Evolutionary conservation across 2,797 vertebrate species (phyloP), one percentile per base, ranked within the genome.

Genomic region (Agapornis canus): DNA sequence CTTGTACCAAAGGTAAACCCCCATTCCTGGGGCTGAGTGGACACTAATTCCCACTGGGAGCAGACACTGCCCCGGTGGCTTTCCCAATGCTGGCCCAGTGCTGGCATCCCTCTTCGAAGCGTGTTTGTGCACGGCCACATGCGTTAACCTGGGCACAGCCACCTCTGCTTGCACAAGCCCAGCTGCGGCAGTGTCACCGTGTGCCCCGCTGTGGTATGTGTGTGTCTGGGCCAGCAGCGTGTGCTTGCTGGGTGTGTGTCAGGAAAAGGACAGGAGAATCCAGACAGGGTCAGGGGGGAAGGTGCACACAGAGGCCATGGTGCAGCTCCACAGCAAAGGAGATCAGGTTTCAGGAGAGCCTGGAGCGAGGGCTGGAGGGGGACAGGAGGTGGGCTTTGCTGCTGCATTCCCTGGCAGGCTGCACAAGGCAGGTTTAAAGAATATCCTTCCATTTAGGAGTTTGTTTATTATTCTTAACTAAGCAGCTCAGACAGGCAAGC

Each of bases 211-310:
- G 19, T 8, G 35, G 70, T 48, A 32, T 26, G 65, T 4, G 48
- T 5, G 31, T 5, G 37, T 5, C 52, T 10, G 92, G 78, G 86
- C 11, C 2, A 31, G 77, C 47, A 94, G 80, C 80, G 1, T 9
- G 60, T 35, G 79, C 69, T 54, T 4, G 49, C 47, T 15, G 95
- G 95, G 92, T 77, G 87, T 19, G 92, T 87, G 97, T 96, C 95
- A 93, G 89, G 77, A 91, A 85, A 72, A 94, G 96, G 96, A 95
- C 94, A 79, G 89, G 86, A 80, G 91, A 98, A 97, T 97, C 97
- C 98, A 99, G 98, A 98, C 98, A 95, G 98, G 98, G 98, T 99
- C 98, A 98, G 86, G 97, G 98, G 98, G 98, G 98, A 98, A 98
- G 98, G 99, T 98, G 99, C 99, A 99, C 39, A 4, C 78, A 93